Evolutionary conservation across 2,113 vertebrate species (phyloP).

Genomic region (Gymnogyps californianus): DNA sequence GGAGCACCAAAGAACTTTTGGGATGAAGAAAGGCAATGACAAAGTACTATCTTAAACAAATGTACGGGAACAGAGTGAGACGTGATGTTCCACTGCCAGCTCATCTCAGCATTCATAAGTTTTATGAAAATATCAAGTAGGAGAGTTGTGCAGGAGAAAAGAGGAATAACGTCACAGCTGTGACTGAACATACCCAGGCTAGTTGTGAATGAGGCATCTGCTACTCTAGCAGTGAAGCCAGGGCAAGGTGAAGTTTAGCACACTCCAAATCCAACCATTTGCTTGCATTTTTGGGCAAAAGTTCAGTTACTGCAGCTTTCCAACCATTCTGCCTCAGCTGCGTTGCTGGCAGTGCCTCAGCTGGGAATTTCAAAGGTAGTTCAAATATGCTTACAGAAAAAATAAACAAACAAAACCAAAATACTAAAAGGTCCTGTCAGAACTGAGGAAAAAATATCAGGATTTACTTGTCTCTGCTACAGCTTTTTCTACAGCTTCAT

Average conservation of each 20-base stretch:
- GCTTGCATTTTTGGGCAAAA: neutral
- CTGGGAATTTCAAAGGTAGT: neutral
- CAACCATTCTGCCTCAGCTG: neutral
- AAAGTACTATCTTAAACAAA: neutral
- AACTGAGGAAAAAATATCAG: neutral
- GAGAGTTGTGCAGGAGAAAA: neutral
- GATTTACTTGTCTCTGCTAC: neutral
- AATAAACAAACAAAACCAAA: neutral
- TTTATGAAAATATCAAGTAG: neutral
- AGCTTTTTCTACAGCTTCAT: neutral
- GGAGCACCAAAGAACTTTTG: neutral
- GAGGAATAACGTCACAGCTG: neutral
- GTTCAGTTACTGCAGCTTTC: neutral
- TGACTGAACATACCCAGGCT: neutral
- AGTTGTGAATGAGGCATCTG: neutral
- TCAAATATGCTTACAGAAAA: neutral
- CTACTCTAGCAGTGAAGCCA: neutral
- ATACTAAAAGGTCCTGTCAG: neutral
- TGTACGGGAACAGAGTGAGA: neutral
- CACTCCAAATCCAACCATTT: neutral
- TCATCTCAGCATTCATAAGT: neutral
- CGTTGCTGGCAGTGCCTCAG: neutral
- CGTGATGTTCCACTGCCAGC: neutral
- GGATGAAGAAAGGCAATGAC: neutral
- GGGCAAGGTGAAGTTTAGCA: neutral